These are phyloP conservation scores for Furcula furcula DNA, from an alignment of 2,888 invertebrate species.

Conservation along the genomic window DNA sequence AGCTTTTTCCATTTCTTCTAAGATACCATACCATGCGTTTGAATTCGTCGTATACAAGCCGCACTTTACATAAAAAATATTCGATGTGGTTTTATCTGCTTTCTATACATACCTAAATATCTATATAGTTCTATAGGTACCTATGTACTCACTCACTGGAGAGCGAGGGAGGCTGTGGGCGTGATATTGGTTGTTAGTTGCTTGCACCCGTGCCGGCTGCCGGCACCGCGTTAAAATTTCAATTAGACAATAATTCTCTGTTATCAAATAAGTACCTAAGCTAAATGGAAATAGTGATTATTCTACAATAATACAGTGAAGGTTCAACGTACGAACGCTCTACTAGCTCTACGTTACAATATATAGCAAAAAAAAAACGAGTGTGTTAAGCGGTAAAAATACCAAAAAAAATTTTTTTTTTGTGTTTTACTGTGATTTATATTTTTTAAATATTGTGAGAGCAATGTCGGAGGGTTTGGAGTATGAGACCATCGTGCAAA, in stretches of 20 bases:
- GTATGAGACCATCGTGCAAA: constrained; percentile 84
- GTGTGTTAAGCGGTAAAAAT: constrained; percentile 47
- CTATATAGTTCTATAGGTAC: too few relatives aligned
- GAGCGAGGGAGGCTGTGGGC: constrained; percentile 75
- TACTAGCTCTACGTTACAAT: constrained; percentile 31
- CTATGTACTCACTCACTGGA: constrained; percentile 56
- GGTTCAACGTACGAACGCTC: constrained; percentile 41
- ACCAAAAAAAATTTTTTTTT: constrained; percentile 50
- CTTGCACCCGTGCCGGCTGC: constrained; percentile 64
- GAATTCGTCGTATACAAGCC: constrained; percentile 41
- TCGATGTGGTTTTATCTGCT: constrained; percentile 43
- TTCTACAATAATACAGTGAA: constrained; percentile 53
- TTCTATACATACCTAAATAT: constrained; percentile 49
- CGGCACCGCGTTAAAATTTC: constrained; percentile 53
- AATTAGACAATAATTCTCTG: constrained; percentile 52
- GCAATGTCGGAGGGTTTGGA: constrained; percentile 83
- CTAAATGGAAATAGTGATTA: constrained; percentile 65
- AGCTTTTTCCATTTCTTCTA: too few relatives aligned
- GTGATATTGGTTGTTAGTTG: constrained; percentile 64
- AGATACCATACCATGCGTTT: too few relatives aligned
- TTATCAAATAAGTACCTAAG: constrained; percentile 48
- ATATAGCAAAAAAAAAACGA: constrained; percentile 23
- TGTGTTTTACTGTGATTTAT: constrained; percentile 59
- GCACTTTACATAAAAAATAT: constrained; percentile 45
- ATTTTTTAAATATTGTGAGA: constrained; percentile 54